A percentile compares a stretch with the other conserved stretches of the same genome.
Evolutionary conservation across 2,888 invertebrate genomes (phyloP).

Genomic region (Allacma fusca): DNA sequence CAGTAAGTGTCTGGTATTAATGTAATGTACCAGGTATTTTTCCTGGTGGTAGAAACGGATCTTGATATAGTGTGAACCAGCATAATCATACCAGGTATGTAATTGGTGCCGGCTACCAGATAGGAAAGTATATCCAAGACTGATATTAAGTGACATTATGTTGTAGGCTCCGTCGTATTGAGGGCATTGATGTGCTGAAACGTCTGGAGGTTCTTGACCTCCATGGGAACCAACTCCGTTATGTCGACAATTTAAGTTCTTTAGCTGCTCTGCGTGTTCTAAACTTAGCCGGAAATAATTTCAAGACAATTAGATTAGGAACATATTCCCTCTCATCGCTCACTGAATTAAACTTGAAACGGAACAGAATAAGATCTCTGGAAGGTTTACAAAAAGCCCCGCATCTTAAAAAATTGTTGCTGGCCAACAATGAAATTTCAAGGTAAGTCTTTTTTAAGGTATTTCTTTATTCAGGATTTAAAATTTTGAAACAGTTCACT

Average conservation of each 20-base stretch:
- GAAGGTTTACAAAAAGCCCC: conserved; percentile 81
- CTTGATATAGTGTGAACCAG: too few species aligned
- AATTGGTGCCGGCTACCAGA: too few species aligned
- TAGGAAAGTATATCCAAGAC: too few species aligned
- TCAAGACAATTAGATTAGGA: conserved; percentile 80
- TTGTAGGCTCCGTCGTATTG: conserved; percentile 80
- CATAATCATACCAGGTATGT: too few species aligned
- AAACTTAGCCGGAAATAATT: conserved; percentile 91
- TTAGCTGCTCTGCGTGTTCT: conserved; percentile 84
- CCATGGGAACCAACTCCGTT: conserved; percentile 87
- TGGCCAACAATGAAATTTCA: conserved; percentile 81
- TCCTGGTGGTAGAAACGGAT: too few species aligned
- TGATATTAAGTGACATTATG: too few species aligned
- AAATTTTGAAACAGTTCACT: neutral
- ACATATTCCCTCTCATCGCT: conserved; percentile 79
- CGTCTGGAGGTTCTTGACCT: conserved; percentile 91
- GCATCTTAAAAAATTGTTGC: conserved; percentile 78
- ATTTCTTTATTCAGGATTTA: neutral
- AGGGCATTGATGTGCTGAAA: conserved; percentile 75
- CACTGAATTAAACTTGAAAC: conserved; percentile 85
- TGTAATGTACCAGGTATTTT: too few species aligned
- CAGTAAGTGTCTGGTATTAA: too few species aligned
- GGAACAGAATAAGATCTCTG: conserved; percentile 82
- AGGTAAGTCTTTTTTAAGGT: conserved; percentile 66
- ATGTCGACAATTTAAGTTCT: conserved; percentile 75